Conservation (phyloP, 2,113 vertebrate species). For the Chascanopsetta lugubris region DNA sequence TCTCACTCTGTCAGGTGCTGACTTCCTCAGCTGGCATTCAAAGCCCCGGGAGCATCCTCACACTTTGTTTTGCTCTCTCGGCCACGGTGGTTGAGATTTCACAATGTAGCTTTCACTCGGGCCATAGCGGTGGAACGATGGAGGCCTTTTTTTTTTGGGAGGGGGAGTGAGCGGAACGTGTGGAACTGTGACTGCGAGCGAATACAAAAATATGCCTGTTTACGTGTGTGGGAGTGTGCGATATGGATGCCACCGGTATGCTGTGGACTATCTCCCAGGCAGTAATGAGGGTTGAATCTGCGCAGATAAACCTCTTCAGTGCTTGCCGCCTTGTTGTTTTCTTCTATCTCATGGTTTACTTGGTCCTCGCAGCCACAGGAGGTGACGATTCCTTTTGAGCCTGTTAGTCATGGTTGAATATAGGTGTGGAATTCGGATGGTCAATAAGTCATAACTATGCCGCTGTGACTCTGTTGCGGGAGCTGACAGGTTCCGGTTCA, state of each 20-base stretch:
- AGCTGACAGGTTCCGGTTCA: slow-evolving; percentile 16
- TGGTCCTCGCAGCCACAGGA: slow-evolving; percentile 68
- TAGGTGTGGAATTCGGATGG: slow-evolving; percentile 74
- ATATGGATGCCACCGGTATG: slow-evolving; percentile 48
- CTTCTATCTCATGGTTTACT: slow-evolving; percentile 59
- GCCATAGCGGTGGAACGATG: slow-evolving; percentile 25
- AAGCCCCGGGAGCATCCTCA: slow-evolving; percentile 25
- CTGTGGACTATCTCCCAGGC: slow-evolving; percentile 41
- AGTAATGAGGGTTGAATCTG: slow-evolving; percentile 61
- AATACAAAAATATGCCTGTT: slow-evolving; percentile 10
- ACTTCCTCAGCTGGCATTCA: slow-evolving; percentile 5
- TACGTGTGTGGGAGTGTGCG: slow-evolving; percentile 35
- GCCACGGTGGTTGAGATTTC: slow-evolving; percentile 57
- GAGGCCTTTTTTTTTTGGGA: slow-evolving; percentile 4
- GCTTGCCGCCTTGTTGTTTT: slow-evolving; percentile 35
- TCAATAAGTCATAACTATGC: slow-evolving; percentile 55
- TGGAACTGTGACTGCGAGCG: not conserved
- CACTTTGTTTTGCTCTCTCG: slow-evolving; percentile 59
- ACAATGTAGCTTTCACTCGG: slow-evolving; percentile 65
- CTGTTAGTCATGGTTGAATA: slow-evolving; percentile 70
- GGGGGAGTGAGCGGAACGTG: slow-evolving; percentile 11
- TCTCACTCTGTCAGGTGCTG: slow-evolving; percentile 15
- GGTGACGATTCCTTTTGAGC: slow-evolving; percentile 70
- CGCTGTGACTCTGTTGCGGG: slow-evolving; percentile 23
- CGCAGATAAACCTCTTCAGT: slow-evolving; percentile 59